These are phyloP conservation scores for Phalangium opilio DNA, from an alignment of 2,888 invertebrate species.

Conservation along the genomic window DNA sequence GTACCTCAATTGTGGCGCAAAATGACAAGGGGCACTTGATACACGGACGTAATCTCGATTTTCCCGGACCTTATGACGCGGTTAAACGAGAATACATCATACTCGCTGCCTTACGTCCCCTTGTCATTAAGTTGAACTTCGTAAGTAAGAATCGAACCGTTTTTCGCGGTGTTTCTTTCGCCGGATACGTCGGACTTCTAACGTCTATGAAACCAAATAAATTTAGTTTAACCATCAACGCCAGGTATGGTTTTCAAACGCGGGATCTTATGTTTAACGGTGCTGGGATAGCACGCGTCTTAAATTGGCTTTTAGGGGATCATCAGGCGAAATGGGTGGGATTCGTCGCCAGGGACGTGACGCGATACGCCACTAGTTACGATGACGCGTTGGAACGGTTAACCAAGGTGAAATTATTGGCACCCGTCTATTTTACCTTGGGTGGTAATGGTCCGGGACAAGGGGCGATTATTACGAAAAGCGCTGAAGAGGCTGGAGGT, in stretches of 20 bases:
- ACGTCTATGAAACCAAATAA: conserved; percentile 34
- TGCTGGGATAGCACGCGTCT: conserved; percentile 23
- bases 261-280: too few relatives aligned
- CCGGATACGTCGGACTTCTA: conserved; percentile 39
- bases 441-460: conserved; percentile 27
- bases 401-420: conserved; percentile 33
- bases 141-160: conserved; percentile 30
- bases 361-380: conserved; percentile 35
- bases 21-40: too few relatives aligned
- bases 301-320: conserved; percentile 29
- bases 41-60: too few relatives aligned
- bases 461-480: conserved; percentile 1
- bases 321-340: conserved; percentile 35
- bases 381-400: conserved; percentile 32
- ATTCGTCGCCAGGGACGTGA: conserved; percentile 36
- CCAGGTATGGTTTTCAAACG: too few relatives aligned
- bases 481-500: conserved; percentile 25
- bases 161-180: conserved; percentile 38
- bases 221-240: too few relatives aligned
- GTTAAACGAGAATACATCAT: conserved; percentile 34
- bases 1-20: too few relatives aligned
- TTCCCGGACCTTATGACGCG: conserved; percentile 28
- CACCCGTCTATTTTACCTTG: conserved; percentile 41
- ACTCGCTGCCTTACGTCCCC: conserved; percentile 33
- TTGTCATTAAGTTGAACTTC: conserved; percentile 36